Base-by-base conservation (phyloP, 2,888 invertebrate species). In the Trichopoda pennipes region DNA sequence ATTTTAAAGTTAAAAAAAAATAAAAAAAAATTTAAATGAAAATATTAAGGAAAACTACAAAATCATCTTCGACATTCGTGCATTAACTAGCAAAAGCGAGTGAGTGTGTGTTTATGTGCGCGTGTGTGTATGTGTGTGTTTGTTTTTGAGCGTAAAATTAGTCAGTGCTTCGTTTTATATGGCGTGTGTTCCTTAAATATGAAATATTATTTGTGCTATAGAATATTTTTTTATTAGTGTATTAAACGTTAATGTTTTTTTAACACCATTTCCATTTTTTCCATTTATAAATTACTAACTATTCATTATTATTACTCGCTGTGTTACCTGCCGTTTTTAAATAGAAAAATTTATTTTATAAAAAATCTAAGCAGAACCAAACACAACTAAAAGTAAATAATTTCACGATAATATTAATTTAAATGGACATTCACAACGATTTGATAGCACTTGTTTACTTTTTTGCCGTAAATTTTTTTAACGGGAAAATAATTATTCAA, bases 161-260 rank as follows among this genome's bases (percentile, higher is more conserved):
- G 73, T 79, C 73, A 79, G 61, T 79, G 69, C 58, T 80, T 73
- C 69, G 32, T 58, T 56, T 53, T 42, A 51, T 66, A 76, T 64
- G 63, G 73, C 80, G 55, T 61, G 66, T 63, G 55, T 61, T 64
- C 66, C 76, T 73, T 81, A 74, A 70, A 84, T 66, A 74, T 74
- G 44, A 77, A 80, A 61, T 23, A 47, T 66, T 63, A 21, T 78
- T 42, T 80, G 53, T 69, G 83, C 42, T 19, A 38, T 1, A 10
- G 12, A 32, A 28, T n/a, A 55, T 72, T 66, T 63, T 66, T 63
- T 51, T 21, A 35, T 63, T 23, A 73, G 32, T 69, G 74, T 73
- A 77, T 28, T 73, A 73, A 44, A 66, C 23, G 42, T 51, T 56
- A 9, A 28, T 51, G n/a, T n/a, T n/a, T n/a, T n/a, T 19, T 12